A percentile compares a stretch with the other conserved stretches of the same genome.
Evolutionary conservation across 2,113 vertebrate species (phyloP).

Genomic region (Hippopotamus amphibius): DNA sequence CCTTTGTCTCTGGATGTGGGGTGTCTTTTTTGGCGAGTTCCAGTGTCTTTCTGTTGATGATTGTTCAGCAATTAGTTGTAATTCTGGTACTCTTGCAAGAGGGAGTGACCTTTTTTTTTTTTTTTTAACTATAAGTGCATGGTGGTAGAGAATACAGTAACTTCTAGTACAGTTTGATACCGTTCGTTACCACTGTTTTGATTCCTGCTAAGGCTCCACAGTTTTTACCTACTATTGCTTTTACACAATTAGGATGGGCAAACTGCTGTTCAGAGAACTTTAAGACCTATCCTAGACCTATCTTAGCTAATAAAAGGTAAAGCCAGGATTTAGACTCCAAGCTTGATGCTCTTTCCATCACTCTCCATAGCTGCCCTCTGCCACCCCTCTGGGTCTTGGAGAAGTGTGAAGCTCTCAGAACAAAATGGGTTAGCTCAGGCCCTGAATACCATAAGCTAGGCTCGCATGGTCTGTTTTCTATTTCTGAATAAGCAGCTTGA

Average conservation of each 20-base stretch:
- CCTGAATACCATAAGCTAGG: not conserved
- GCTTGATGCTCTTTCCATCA: not conserved
- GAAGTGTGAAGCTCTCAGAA: not conserved
- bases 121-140: not conserved
- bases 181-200: not conserved
- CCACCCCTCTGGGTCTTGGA: not conserved
- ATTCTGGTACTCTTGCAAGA: too few species aligned
- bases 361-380: not conserved
- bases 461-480: not conserved
- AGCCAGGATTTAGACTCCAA: not conserved
- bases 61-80: too few species aligned
- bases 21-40: too few species aligned
- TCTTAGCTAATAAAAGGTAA: not conserved
- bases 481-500: not conserved
- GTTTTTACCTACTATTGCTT: not conserved
- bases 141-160: not conserved
- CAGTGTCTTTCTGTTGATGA: too few species aligned
- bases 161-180: not conserved
- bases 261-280: not conserved
- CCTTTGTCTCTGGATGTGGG: too few species aligned
- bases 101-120: not conserved
- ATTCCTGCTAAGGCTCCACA: not conserved
- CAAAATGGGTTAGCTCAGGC: not conserved
- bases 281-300: not conserved
- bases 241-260: not conserved